Conservation (phyloP, 2,113 vertebrate species). For the Cyanistes caeruleus region DNA sequence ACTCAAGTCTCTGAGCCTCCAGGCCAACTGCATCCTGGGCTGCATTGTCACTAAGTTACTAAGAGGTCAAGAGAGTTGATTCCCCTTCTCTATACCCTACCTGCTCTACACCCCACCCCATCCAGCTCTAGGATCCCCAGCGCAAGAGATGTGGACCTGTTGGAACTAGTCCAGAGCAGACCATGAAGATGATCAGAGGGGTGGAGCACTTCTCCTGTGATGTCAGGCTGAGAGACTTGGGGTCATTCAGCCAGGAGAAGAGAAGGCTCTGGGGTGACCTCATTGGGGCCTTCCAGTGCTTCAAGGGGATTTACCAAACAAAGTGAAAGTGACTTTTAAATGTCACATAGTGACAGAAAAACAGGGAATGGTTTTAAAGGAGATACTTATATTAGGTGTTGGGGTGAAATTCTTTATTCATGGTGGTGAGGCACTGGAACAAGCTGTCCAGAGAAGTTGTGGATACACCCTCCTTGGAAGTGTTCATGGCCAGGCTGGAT, state of each 20-base stretch:
- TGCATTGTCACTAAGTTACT: background rate
- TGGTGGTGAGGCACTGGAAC: background rate
- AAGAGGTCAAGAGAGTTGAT: background rate
- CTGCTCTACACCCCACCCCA: background rate
- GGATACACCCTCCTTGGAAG: background rate
- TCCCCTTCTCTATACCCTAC: background rate
- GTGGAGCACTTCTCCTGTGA: background rate
- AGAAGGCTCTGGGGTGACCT: background rate
- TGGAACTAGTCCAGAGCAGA: background rate
- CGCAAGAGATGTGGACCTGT: background rate
- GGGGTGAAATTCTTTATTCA: background rate
- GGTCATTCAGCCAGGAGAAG: background rate
- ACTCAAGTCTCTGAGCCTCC: background rate
- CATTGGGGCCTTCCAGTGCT: background rate
- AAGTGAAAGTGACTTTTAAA: background rate
- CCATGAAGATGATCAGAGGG: background rate
- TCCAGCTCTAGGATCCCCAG: background rate
- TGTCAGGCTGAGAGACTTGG: background rate
- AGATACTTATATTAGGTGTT: background rate
- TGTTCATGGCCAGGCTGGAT: background rate
- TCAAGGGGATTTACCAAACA: background rate
- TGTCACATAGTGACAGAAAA: background rate
- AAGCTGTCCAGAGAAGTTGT: background rate
- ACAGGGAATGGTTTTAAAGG: background rate
- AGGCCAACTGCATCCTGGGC: background rate